Conservation (phyloP, 2,888 invertebrate genomes). For the Eupithecia vulgata region DNA sequence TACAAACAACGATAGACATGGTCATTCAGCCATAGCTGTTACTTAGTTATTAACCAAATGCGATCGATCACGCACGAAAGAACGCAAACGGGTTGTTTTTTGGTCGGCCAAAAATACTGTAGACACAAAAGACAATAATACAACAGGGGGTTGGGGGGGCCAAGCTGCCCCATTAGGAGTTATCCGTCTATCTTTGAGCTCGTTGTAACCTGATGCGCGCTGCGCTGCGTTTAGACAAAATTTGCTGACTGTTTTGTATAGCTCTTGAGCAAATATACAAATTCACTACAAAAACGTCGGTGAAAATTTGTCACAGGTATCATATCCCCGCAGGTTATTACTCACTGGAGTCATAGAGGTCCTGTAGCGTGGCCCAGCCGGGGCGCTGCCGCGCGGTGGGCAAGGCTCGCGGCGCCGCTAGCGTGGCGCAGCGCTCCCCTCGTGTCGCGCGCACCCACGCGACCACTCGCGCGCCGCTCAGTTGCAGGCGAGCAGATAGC, state of each 20-base stretch:
- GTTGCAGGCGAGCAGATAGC: slow-evolving; percentile 60
- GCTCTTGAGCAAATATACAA: background rate
- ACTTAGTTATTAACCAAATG: background rate
- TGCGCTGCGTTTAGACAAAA: background rate
- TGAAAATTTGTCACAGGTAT: background rate
- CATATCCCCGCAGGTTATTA: slow-evolving; percentile 43
- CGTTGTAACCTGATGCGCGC: background rate
- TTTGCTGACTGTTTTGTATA: background rate
- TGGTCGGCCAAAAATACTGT: too few relatives aligned
- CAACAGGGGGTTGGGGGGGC: background rate
- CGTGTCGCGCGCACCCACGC: slow-evolving; percentile 76
- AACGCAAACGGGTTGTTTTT: too few relatives aligned
- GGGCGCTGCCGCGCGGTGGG: slow-evolving; percentile 94
- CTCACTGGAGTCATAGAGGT: slow-evolving; percentile 96
- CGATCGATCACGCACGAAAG: too few relatives aligned
- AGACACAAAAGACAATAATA: background rate
- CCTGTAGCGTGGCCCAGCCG: slow-evolving; percentile 92
- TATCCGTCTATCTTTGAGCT: background rate
- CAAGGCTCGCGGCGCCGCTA: slow-evolving; percentile 92
- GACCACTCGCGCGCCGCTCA: slow-evolving; percentile 67
- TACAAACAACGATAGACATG: too few relatives aligned
- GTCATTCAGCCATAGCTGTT: background rate
- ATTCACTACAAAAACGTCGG: background rate
- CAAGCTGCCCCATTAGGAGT: background rate
- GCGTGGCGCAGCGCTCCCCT: slow-evolving; percentile 90